A percentile compares a stretch with the other conserved stretches of the same genome.
phyloP scores from a whole-genome alignment of 2,888 invertebrate species.

The Oligia fasciuncula region DNA sequence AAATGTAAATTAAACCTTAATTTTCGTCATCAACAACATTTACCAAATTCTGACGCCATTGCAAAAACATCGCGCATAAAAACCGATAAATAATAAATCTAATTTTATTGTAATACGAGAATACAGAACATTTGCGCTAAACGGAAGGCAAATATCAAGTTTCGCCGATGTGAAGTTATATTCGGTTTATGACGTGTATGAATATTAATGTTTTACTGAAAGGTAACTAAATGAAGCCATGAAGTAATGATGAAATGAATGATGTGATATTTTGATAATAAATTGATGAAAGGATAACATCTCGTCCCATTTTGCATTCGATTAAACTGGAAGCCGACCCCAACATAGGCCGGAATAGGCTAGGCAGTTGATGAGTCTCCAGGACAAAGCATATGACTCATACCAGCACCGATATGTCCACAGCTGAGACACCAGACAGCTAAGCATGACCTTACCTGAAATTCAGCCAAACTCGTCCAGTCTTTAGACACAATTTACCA shows the following conservation, averaged over 20 bases:
- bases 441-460: not conserved
- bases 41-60: not conserved
- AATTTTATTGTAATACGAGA: slow-evolving; percentile 32
- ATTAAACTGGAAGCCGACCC: not conserved
- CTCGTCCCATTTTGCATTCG: not conserved
- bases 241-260: not conserved
- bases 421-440: not conserved
- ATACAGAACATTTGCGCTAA: slow-evolving; percentile 7
- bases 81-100: slow-evolving; percentile 20
- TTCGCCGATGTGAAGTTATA: slow-evolving; percentile 29
- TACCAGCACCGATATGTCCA: not conserved
- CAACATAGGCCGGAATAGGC: not conserved
- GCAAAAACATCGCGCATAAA: slow-evolving; percentile 2
- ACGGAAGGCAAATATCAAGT: slow-evolving; percentile 52
- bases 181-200: slow-evolving; percentile 23
- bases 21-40: slow-evolving; percentile 10
- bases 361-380: not conserved
- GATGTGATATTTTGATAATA: not conserved
- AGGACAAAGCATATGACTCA: not conserved
- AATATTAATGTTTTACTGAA: slow-evolving; percentile 35
- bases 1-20: slow-evolving; percentile 26
- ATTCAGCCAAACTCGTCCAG: not conserved
- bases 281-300: not conserved
- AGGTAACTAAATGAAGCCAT: slow-evolving; percentile 15
- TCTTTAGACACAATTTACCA: slow-evolving; percentile 17